Base-by-base conservation (phyloP, 2,797 vertebrate genomes). In the Coranthus polyacanthus region DNA sequence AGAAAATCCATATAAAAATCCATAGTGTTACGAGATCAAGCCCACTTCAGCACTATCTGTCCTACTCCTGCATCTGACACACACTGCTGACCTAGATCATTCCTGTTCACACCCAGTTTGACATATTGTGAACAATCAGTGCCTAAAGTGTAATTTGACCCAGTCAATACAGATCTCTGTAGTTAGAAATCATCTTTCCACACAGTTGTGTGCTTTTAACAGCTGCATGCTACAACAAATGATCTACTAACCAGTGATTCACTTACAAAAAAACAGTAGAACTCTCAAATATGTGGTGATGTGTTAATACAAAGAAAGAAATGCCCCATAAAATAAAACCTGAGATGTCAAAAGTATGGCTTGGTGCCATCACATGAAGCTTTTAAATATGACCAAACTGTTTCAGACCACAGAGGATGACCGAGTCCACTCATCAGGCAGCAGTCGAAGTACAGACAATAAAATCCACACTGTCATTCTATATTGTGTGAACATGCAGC, bases 81-180 rank as follows among this genome's bases (percentile, higher is more conserved):
- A 38, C 39, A 56, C 53, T 59, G 64, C 78, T 79, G 83, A 83
- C 84, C 84, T 67, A 71, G 17, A 85, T 83, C 62, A 46, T 61
- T 82, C 59, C 67, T 68, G 55, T 45, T 82, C 73, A 72, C 78
- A 67, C 63, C 52, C 66, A 43, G 41, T 64, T 68, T 18, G 10
- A 62, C 29, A 20, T 29, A 79, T 62, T 12, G 49, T 56, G 55
- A 57, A 59, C 62, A 62, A 73, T 77, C 64, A 63, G 38, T 26
- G 26, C 57, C 38, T 63, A 15, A 78, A 65, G 62, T 56, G 58
- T 10, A 26, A 58, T 26, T 34, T 4, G 21, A 37, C 10, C 41
- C 22, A 2, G n/a, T 62, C 63, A 13, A n/a, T 21, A 12, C 15
- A 20, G 41, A 32, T 67, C 36, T 17, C 3, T 64, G 38, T 24